A percentile compares a stretch with the other conserved stretches of the same genome.
phyloP scores from a whole-genome alignment of 2,797 vertebrate species.

The Pantherophis vulpinus region DNA sequence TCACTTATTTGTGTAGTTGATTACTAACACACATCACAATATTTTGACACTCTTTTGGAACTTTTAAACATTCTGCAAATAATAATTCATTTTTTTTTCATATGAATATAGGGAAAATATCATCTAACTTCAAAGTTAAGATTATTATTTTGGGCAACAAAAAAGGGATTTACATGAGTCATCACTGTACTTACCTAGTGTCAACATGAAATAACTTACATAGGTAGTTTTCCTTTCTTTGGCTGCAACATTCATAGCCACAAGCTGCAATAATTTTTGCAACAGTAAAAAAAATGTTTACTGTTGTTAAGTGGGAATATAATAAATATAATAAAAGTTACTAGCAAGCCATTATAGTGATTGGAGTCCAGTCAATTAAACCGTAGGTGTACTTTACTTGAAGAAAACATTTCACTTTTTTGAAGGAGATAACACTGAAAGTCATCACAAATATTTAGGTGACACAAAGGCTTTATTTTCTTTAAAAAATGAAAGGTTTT shows the following conservation, averaged over 20 bases:
- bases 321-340: background rate
- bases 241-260: background rate
- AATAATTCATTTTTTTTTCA: background rate
- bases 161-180: background rate
- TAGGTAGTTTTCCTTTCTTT: background rate
- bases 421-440: background rate
- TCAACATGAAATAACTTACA: background rate
- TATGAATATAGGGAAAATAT: background rate
- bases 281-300: background rate
- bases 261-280: background rate
- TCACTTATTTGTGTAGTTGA: background rate
- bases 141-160: background rate
- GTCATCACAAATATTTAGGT: background rate
- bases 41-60: background rate
- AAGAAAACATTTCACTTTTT: background rate
- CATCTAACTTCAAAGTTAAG: background rate
- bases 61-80: background rate
- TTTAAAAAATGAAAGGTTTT: slow-evolving; percentile 13
- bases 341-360: background rate
- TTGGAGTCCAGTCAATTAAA: background rate
- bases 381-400: background rate
- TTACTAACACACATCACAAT: background rate
- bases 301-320: background rate
- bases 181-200: too few species aligned
- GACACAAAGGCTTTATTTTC: slow-evolving; percentile 4